A percentile compares a stretch with the other conserved stretches of the same genome.
phyloP scores from a whole-genome alignment of 2,888 invertebrate species.

The Crocallis elinguaria region DNA sequence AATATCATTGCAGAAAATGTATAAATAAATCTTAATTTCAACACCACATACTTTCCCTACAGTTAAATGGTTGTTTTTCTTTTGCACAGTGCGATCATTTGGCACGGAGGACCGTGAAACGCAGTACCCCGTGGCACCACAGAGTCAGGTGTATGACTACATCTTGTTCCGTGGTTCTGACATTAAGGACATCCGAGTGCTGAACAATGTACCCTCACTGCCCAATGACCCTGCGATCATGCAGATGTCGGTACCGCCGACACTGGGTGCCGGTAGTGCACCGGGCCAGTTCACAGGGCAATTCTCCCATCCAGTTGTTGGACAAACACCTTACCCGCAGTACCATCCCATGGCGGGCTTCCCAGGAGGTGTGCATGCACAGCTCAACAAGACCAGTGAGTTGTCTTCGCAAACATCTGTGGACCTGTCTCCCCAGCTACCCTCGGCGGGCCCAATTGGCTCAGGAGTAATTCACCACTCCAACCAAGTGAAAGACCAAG shows the following conservation, averaged over 20 bases:
- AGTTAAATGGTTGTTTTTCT: not conserved
- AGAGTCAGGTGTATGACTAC: slow-evolving; percentile 99
- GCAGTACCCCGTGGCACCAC: slow-evolving; percentile 96
- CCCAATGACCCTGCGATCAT: slow-evolving; percentile 99
- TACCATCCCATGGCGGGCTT: slow-evolving; percentile 83
- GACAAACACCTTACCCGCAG: slow-evolving; percentile 79
- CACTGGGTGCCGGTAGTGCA: slow-evolving; percentile 86
- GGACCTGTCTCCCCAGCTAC: slow-evolving; percentile 70
- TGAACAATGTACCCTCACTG: slow-evolving; percentile 93
- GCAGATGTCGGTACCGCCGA: slow-evolving; percentile 92
- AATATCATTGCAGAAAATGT: no score
- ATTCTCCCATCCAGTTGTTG: slow-evolving; percentile 90
- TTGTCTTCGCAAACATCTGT: slow-evolving; percentile 77
- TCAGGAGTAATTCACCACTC: slow-evolving; percentile 75
- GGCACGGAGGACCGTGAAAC: slow-evolving; percentile 99
- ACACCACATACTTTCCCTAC: not conserved
- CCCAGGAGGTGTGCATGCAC: slow-evolving; percentile 74
- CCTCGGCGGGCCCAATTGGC: slow-evolving; percentile 72
- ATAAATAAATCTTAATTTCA: not conserved
- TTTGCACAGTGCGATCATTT: slow-evolving; percentile 95
- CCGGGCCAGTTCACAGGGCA: slow-evolving; percentile 86
- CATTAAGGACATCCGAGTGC: slow-evolving; percentile 99
- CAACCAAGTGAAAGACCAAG: slow-evolving; percentile 85
- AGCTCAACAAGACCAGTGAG: slow-evolving; percentile 83
- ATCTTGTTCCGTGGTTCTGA: slow-evolving; percentile 99